Evolutionary conservation across 2,888 invertebrate species (phyloP).

Genomic region (Drosophila hamatofila): DNA sequence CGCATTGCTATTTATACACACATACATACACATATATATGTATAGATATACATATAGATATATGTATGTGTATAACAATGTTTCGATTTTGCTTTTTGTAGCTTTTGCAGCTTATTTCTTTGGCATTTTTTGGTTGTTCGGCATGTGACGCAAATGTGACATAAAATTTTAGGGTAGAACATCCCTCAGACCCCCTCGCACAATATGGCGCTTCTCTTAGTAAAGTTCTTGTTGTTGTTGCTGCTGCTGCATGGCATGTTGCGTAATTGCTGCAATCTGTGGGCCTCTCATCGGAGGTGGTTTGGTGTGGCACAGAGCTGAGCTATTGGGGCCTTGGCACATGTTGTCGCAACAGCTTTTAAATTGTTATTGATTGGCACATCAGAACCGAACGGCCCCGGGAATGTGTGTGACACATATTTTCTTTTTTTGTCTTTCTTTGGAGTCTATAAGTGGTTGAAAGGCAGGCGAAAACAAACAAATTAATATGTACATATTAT

Average conservation of each 20-base stretch:
- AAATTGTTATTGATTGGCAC: constrained; percentile 78
- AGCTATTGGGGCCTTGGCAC: constrained; percentile 59
- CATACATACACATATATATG: constrained; percentile 22
- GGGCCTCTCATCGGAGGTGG: constrained; percentile 46
- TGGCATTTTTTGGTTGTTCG: constrained; percentile 76
- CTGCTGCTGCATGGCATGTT: constrained; percentile 69
- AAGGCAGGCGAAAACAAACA: constrained; percentile 67
- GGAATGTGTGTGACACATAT: constrained; percentile 39
- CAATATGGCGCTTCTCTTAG: constrained; percentile 73
- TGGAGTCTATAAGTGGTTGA: constrained; percentile 39
- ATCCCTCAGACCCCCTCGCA: constrained; percentile 44
- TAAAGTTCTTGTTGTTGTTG: constrained; percentile 46
- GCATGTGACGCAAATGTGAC: constrained; percentile 76
- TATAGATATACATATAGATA: constrained; percentile 55
- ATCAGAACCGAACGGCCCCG: constrained; percentile 22
- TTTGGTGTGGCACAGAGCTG: constrained; percentile 23
- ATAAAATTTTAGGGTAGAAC: constrained; percentile 67
- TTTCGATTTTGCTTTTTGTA: constrained; percentile 37
- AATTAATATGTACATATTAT: constrained; percentile 63
- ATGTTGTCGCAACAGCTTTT: constrained; percentile 79
- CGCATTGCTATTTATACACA: constrained; percentile 68
- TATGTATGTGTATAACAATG: too few relatives aligned
- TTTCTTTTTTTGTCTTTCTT: constrained; percentile 30
- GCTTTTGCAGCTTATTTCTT: constrained; percentile 76
- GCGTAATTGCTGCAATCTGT: constrained; percentile 80